Percentiles rank a stretch among this genome's conserved stretches.
Conservation (phyloP, 2,113 vertebrate genomes). For the Cacatua alba region DNA sequence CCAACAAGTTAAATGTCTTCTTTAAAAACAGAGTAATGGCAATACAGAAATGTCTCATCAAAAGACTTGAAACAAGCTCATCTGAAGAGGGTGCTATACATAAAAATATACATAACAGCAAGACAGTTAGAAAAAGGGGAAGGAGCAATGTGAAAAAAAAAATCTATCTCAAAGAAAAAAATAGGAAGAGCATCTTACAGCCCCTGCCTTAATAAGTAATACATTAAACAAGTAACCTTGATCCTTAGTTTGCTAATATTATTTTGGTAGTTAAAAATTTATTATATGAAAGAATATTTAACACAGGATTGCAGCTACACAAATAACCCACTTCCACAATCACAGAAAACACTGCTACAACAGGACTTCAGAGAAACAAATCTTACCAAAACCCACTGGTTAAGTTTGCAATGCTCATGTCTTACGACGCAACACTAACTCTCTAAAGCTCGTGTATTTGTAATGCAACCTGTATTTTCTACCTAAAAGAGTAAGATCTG, state of each 20-base stretch:
- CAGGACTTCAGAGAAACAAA: neutral
- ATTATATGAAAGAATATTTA: neutral
- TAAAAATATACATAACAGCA: constrained; percentile 13
- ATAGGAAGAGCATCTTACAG: neutral
- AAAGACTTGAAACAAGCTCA: neutral
- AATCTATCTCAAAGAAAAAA: neutral
- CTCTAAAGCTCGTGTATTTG: neutral
- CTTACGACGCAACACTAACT: neutral
- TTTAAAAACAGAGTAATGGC: neutral
- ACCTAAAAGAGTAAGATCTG: neutral
- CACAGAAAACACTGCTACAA: neutral
- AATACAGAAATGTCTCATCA: neutral
- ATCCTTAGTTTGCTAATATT: neutral
- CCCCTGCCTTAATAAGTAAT: neutral
- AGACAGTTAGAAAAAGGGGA: neutral
- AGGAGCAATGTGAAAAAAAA: neutral
- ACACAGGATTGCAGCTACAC: neutral
- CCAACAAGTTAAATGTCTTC: neutral
- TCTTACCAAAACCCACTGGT: neutral
- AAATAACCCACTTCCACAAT: neutral
- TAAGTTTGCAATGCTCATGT: neutral
- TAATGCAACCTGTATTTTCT: neutral
- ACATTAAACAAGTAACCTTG: neutral
- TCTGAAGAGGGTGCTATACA: neutral
- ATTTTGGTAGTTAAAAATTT: neutral